Conservation (phyloP, 2,797 vertebrate genomes). For the Simalia tracyae region DNA sequence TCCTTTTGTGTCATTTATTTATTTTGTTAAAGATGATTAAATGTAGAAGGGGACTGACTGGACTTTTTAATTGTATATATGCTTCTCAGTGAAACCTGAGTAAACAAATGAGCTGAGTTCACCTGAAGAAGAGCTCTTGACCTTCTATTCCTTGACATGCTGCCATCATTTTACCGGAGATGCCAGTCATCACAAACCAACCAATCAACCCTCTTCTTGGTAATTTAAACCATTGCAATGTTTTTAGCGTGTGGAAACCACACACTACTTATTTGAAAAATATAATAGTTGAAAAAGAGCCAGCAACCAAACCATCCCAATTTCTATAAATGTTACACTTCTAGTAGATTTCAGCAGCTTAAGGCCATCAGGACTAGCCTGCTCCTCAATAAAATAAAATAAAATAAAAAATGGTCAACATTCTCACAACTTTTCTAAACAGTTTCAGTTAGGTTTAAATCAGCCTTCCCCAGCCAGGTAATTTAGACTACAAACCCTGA, state of each 20-base stretch:
- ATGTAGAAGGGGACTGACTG: background rate
- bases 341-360: background rate
- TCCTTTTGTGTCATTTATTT: background rate
- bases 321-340: background rate
- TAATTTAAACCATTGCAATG: background rate
- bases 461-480: background rate
- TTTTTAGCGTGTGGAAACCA: background rate
- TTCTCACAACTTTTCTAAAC: background rate
- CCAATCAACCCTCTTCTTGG: background rate
- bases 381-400: background rate
- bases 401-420: background rate
- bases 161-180: background rate
- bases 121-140: background rate
- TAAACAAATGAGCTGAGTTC: background rate
- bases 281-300: background rate
- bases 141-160: background rate
- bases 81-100: background rate
- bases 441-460: background rate
- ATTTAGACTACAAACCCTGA: background rate
- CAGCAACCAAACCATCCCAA: background rate
- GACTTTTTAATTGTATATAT: background rate
- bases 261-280: background rate
- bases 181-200: background rate
- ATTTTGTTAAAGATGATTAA: background rate
- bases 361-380: background rate